Evolutionary conservation across 2,113 vertebrate genomes (phyloP), one percentile per base, ranked within the genome.

Genomic region (Periophthalmodon schlosseri): DNA sequence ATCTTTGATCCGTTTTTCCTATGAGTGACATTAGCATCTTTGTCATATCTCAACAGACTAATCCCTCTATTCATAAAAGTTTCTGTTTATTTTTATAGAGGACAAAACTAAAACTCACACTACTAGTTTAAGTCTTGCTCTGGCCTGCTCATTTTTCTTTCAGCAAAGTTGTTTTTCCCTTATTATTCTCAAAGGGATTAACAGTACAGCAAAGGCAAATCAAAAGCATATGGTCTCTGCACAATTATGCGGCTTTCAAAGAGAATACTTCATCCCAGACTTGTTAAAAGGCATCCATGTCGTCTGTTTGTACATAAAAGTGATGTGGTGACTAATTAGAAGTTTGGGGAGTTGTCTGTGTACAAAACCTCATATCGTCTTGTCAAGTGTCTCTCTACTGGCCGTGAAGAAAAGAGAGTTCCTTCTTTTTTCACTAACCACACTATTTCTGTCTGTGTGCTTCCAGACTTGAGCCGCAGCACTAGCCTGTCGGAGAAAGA

Each of bases 401-500:
- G 52, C 18, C 56, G 52, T 84, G 15, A 74, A 49, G 56, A 39
- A 61, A 74, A 34, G 12, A 72, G 16, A 58, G 15, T 33, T 14
- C 23, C 16, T 49, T 70, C 14, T 65, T 60, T 64, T 13, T 65
- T 52, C 36, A 24, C n/a, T 84, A 34, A 85, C 74, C 50, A 57
- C 44, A 21, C 78, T 78, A 66, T 72, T 14, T 46, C 21, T 75
- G 11, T 83, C 14, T 84, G 3, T 78, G 56, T 80, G 20, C 16
- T 28, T 74, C 21, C 84, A 99, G 98, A 94, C 54, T 78, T 97
- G 63, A 94, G 92, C 76, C 91, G 94, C 74, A 97, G 95, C 13
- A 89, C 94, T 72, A 98, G 96, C 86, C 84, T 97, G 75, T 96
- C 96, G 0, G 97, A 98, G 87, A 96, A 95, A 84, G 97, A 97